Evolutionary conservation across 2,888 invertebrate genomes (phyloP).

Genomic region (Catocala nupta): DNA sequence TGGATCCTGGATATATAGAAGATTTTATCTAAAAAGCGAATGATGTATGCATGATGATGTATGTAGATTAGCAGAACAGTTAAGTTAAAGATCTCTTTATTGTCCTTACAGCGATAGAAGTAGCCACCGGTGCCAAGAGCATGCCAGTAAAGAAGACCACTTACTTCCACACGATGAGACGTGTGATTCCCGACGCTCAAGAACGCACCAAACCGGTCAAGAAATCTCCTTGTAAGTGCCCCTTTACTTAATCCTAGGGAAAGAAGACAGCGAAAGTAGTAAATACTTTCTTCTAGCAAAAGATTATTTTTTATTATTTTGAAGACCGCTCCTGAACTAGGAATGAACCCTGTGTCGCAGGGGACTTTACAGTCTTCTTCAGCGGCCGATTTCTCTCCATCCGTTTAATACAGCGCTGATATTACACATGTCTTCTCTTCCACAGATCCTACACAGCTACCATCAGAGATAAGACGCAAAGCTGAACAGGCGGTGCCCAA

Average conservation of each 20-base stretch:
- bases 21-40: neutral
- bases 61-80: neutral
- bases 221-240: conserved; percentile 52
- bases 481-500: conserved; percentile 28
- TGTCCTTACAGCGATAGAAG: conserved; percentile 59
- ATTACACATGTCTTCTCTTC: too few relatives aligned
- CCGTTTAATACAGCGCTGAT: too few relatives aligned
- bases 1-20: too few relatives aligned
- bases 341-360: too few relatives aligned
- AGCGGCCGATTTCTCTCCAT: too few relatives aligned
- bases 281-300: too few relatives aligned
- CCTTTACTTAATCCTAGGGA: too few relatives aligned
- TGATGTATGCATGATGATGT: neutral
- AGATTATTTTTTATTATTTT: too few relatives aligned
- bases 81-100: neutral
- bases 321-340: too few relatives aligned
- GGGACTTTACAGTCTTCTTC: too few relatives aligned
- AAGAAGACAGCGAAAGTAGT: too few relatives aligned
- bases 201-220: conserved; percentile 50
- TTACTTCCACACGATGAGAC: conserved; percentile 59
- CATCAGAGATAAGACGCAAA: conserved; percentile 62
- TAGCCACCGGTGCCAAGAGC: conserved; percentile 55
- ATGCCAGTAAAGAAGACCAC: conserved; percentile 35
- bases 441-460: conserved; percentile 65
- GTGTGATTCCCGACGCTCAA: conserved; percentile 58